These are phyloP conservation scores for Artibeus lituratus DNA, from an alignment of 2,797 vertebrate genomes.

Conservation along the genomic window DNA sequence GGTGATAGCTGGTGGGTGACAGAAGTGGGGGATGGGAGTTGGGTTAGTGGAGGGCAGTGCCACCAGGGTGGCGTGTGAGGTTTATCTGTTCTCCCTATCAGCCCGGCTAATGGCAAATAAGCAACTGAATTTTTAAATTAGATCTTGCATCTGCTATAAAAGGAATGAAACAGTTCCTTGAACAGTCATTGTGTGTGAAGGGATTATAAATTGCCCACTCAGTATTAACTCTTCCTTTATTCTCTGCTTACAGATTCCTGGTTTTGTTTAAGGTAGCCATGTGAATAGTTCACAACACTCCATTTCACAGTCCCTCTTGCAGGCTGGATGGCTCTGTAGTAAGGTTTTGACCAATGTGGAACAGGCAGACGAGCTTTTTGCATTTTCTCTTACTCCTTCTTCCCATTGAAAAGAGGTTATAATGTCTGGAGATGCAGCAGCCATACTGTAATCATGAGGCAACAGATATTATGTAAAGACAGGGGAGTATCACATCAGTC, in stretches of 20 bases:
- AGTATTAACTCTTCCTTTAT: background rate
- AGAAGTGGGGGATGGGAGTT: background rate
- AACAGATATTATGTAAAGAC: background rate
- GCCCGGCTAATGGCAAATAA: background rate
- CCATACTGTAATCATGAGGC: background rate
- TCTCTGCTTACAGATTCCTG: background rate
- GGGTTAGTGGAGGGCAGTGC: background rate
- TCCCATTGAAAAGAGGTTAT: background rate
- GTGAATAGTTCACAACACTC: background rate
- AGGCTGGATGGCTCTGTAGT: background rate
- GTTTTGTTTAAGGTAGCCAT: background rate
- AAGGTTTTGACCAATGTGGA: background rate
- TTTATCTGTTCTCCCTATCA: background rate
- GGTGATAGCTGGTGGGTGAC: background rate
- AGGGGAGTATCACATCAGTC: background rate
- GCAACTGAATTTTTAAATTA: background rate
- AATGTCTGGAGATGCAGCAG: background rate
- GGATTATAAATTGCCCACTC: background rate
- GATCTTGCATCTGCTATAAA: background rate
- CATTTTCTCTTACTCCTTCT: background rate
- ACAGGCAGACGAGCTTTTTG: background rate
- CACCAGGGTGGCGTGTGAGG: background rate
- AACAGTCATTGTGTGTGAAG: background rate
- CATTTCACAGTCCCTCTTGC: background rate
- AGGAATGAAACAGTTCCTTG: background rate